These are phyloP conservation scores for Drosophila maculinotata DNA, from an alignment of 2,888 invertebrate genomes.

Conservation along the genomic window DNA sequence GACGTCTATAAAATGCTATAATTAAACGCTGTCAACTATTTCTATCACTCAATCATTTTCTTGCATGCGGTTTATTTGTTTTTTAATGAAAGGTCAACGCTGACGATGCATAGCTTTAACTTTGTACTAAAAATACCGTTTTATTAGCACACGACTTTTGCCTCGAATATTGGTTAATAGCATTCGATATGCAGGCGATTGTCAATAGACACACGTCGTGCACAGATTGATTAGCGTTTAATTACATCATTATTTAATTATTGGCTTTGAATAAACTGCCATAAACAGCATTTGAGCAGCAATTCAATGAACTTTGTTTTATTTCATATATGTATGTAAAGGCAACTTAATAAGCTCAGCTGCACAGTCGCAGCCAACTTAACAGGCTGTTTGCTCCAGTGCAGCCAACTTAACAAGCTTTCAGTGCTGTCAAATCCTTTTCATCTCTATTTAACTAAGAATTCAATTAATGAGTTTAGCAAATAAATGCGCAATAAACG, in stretches of 20 bases:
- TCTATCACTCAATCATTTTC: constrained; percentile 7
- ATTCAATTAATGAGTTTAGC: constrained; percentile 9
- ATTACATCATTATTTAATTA: constrained; percentile 26
- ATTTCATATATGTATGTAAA: too few species aligned
- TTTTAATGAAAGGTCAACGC: constrained; percentile 59
- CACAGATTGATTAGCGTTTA: constrained; percentile 25
- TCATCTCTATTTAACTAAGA: neutral
- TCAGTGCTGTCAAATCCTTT: neutral
- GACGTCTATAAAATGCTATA: constrained; percentile 49
- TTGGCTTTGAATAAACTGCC: neutral
- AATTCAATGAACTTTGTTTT: neutral
- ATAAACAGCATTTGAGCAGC: constrained; percentile 4
- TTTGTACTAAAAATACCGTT: constrained; percentile 23
- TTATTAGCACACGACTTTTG: constrained; percentile 16
- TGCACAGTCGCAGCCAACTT: constrained; percentile 5
- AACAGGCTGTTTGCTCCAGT: neutral
- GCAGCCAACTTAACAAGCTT: constrained; percentile 9
- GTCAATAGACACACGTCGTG: constrained; percentile 12
- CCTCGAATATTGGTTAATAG: constrained; percentile 39
- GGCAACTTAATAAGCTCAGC: neutral
- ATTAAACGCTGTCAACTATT: constrained; percentile 44
- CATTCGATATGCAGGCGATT: constrained; percentile 29
- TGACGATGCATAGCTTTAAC: constrained; percentile 57
- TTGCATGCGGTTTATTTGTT: constrained; percentile 9
- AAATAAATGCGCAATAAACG: constrained; percentile 6